These are phyloP conservation scores for Notarius lentiginosus DNA, from an alignment of 2,113 vertebrate species.

Conservation along the genomic window DNA sequence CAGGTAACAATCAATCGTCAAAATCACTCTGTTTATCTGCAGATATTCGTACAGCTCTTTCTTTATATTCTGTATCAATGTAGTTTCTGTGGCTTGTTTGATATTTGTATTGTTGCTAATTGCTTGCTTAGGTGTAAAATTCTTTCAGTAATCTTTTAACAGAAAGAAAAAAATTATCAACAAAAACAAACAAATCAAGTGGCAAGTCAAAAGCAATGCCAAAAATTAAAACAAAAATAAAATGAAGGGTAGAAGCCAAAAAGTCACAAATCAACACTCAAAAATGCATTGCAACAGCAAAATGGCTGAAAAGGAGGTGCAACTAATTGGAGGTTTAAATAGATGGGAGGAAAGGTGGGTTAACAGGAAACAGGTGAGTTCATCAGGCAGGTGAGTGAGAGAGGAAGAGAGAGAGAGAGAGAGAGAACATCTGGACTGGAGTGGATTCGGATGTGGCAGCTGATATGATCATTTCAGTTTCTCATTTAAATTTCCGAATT, in stretches of 20 bases:
- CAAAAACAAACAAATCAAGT: not conserved
- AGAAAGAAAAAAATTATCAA: too few relatives aligned
- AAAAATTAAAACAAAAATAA: not conserved
- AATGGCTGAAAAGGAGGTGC: not conserved
- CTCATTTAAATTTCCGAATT: not conserved
- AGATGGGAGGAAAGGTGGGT: not conserved
- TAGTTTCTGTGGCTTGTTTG: not conserved
- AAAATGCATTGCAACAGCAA: not conserved
- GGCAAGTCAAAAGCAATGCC: not conserved
- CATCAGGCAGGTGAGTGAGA: not conserved
- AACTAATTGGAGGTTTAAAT: not conserved
- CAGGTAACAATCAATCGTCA: not conserved
- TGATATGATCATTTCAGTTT: not conserved
- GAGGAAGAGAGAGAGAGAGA: not conserved
- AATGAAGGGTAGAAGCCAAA: not conserved
- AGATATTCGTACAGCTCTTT: not conserved
- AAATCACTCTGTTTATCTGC: not conserved
- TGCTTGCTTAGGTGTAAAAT: not conserved
- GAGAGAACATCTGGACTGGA: not conserved
- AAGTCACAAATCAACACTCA: not conserved
- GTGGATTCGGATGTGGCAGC: not conserved
- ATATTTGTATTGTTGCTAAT: not conserved
- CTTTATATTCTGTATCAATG: not conserved
- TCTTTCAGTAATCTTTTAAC: not conserved
- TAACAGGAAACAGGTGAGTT: not conserved